These are phyloP conservation scores for Cranoglanis bouderius DNA, from an alignment of 2,113 vertebrate genomes.

Conservation along the genomic window DNA sequence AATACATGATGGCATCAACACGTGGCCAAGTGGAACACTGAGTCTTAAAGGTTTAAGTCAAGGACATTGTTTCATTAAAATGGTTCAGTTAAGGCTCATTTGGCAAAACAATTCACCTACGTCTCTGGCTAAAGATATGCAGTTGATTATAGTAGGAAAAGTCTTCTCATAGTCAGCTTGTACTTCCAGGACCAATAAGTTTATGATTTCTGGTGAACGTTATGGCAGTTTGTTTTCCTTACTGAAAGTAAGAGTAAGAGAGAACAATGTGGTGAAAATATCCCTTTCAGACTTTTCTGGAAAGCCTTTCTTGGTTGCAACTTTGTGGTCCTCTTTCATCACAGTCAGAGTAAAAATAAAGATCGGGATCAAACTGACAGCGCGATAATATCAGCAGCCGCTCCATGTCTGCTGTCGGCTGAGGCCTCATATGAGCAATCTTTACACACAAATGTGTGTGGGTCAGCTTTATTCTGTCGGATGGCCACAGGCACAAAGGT, in stretches of 20 bases:
- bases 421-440: background rate
- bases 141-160: constrained; percentile 10
- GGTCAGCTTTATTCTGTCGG: background rate
- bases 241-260: background rate
- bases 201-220: constrained; percentile 13
- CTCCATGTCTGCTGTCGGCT: background rate
- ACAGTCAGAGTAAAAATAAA: background rate
- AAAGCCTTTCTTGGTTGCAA: constrained; percentile 5
- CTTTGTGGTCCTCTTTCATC: background rate
- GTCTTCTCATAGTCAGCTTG: background rate
- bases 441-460: background rate
- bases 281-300: background rate
- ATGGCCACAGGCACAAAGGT: constrained; percentile 33
- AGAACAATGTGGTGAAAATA: background rate
- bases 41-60: background rate
- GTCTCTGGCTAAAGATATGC: background rate
- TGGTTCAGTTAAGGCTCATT: background rate
- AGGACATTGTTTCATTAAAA: background rate
- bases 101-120: background rate
- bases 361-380: background rate
- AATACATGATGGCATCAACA: background rate
- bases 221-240: constrained; percentile 8
- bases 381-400: constrained; percentile 29
- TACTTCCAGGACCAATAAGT: background rate
- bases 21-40: background rate